Evolutionary conservation across 2,888 invertebrate species (phyloP).

Genomic region (Leptarthrus brevirostris): DNA sequence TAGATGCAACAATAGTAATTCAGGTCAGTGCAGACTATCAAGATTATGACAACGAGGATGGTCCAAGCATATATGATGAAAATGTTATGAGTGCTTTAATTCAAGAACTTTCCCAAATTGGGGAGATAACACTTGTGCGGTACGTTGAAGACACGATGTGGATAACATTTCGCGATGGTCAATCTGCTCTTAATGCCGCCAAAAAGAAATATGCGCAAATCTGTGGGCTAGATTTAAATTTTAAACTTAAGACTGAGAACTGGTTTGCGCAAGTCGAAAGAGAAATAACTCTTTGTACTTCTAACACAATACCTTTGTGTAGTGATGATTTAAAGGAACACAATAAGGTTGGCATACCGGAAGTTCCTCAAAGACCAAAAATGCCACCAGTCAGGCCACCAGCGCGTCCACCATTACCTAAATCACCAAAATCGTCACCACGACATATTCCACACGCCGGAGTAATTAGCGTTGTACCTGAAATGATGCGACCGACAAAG

Average conservation of each 20-base stretch:
- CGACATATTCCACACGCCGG: slow-evolving; percentile 68
- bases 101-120: slow-evolving; percentile 84
- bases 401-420: slow-evolving; percentile 69
- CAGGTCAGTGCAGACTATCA: slow-evolving; percentile 67
- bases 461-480: slow-evolving; percentile 69
- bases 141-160: slow-evolving; percentile 91
- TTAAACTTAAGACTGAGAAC: slow-evolving; percentile 84
- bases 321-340: slow-evolving; percentile 64
- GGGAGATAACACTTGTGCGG: slow-evolving; percentile 90
- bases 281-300: slow-evolving; percentile 85
- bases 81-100: slow-evolving; percentile 82
- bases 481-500: slow-evolving; percentile 63
- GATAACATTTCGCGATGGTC: slow-evolving; percentile 92
- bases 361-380: slow-evolving; percentile 67
- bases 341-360: slow-evolving; percentile 68
- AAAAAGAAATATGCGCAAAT: slow-evolving; percentile 72
- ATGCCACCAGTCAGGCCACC: slow-evolving; percentile 70
- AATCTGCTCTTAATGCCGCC: slow-evolving; percentile 83
- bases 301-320: slow-evolving; percentile 84
- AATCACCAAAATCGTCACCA: slow-evolving; percentile 69
- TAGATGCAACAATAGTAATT: slow-evolving; percentile 93
- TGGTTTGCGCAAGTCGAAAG: slow-evolving; percentile 86
- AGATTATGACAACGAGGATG: slow-evolving; percentile 68
- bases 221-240: slow-evolving; percentile 74
- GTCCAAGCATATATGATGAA: slow-evolving; percentile 79